Evolutionary conservation across 2,113 vertebrate genomes (phyloP).

Genomic region (Pogona vitticeps): DNA sequence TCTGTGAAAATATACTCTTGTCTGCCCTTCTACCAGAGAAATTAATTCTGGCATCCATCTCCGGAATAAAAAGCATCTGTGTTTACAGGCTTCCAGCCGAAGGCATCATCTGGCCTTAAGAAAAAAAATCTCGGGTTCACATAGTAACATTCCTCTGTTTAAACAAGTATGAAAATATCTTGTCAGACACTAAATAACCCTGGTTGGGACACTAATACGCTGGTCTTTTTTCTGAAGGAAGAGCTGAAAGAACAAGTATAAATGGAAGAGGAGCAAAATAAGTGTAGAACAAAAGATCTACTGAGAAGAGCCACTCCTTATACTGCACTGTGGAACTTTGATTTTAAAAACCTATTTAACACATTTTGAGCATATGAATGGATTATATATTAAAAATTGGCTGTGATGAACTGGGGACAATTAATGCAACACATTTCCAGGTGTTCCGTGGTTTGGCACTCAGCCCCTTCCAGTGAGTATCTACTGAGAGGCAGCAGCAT

Average conservation of each 20-base stretch:
- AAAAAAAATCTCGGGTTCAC: background rate
- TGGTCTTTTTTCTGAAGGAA: background rate
- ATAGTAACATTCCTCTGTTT: background rate
- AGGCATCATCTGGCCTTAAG: background rate
- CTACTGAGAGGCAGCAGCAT: too few relatives aligned
- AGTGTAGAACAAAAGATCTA: background rate
- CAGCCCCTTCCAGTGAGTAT: too few relatives aligned
- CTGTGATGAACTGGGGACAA: background rate
- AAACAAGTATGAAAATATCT: background rate
- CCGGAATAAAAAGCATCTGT: background rate
- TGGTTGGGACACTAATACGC: background rate
- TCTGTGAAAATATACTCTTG: background rate
- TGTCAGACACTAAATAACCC: background rate
- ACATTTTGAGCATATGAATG: background rate
- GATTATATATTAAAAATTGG: background rate
- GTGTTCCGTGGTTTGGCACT: too few relatives aligned
- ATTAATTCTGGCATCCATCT: background rate
- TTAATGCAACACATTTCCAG: background rate
- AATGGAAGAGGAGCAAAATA: background rate
- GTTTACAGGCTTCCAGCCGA: slow-evolving; percentile 10
- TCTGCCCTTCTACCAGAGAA: background rate
- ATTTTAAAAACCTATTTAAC: background rate
- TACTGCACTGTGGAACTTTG: too few relatives aligned
- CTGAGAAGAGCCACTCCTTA: too few relatives aligned
- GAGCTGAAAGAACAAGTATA: background rate